Evolutionary conservation across 2,888 invertebrate species (phyloP).

Genomic region (Bombylius discolor): DNA sequence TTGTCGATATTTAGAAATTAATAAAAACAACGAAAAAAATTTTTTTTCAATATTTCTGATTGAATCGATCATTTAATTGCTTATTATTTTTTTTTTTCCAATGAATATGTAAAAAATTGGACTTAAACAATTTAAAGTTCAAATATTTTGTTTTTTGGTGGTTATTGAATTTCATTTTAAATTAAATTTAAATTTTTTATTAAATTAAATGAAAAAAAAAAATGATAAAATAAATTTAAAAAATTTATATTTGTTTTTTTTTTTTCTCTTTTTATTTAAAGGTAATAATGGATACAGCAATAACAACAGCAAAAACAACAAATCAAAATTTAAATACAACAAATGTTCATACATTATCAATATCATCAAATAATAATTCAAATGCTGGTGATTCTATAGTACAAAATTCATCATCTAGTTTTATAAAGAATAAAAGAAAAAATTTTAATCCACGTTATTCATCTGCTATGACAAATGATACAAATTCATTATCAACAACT

Average conservation of each 20-base stretch:
- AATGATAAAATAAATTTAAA: no score
- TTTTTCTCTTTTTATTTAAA: not conserved
- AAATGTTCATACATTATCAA: not conserved
- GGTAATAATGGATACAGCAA: slow-evolving; percentile 2
- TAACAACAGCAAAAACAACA: not conserved
- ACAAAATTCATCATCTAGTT: slow-evolving; percentile 1
- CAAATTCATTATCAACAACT: not conserved
- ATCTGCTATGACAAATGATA: not conserved
- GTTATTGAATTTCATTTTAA: no score
- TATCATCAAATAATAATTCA: not conserved
- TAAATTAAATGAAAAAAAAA: no score
- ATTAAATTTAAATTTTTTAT: no score
- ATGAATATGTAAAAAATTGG: no score
- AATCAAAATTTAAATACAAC: slow-evolving; percentile 1
- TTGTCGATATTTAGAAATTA: no score
- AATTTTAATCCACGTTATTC: slow-evolving; percentile 11
- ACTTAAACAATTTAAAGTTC: no score
- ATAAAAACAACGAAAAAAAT: no score
- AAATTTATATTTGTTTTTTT: not conserved
- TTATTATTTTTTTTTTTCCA: no score
- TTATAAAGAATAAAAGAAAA: slow-evolving; percentile 10
- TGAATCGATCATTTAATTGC: no score
- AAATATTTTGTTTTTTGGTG: no score
- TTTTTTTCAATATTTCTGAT: no score
- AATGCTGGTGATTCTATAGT: not conserved